phyloP scores from a whole-genome alignment of 2,888 invertebrate species.

The Syritta pipiens region DNA sequence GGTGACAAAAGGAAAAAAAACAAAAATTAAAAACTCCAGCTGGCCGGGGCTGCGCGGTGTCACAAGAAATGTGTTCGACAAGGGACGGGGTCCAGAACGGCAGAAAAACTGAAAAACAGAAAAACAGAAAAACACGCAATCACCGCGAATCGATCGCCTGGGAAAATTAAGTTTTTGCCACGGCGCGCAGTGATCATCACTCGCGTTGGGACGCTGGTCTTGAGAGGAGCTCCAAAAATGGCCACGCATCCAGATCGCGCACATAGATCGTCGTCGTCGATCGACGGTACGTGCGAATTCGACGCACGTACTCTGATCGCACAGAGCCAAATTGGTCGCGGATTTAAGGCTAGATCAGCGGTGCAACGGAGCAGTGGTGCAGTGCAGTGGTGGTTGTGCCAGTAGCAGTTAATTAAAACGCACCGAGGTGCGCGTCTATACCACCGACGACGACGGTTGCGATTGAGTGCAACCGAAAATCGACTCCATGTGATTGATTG shows the following conservation, averaged over 20 bases:
- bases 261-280: slow-evolving; percentile 39
- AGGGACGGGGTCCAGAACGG: slow-evolving; percentile 32
- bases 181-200: slow-evolving; percentile 14
- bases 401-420: slow-evolving; percentile 63
- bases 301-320: slow-evolving; percentile 64
- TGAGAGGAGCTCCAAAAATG: slow-evolving; percentile 69
- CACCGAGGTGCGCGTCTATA: slow-evolving; percentile 35
- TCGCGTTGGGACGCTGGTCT: slow-evolving; percentile 52
- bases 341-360: background rate
- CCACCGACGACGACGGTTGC: slow-evolving; percentile 47
- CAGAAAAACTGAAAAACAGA: slow-evolving; percentile 35
- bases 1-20: slow-evolving; percentile 5
- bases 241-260: slow-evolving; percentile 62
- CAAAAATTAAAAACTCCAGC: slow-evolving; percentile 51
- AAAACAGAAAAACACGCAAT: slow-evolving; percentile 64
- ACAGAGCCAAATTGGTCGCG: slow-evolving; percentile 59
- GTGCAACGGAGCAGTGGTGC: background rate
- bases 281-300: slow-evolving; percentile 56
- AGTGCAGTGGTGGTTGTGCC: background rate
- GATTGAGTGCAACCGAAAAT: slow-evolving; percentile 55
- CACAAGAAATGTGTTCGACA: slow-evolving; percentile 62
- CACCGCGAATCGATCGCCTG: slow-evolving; percentile 68
- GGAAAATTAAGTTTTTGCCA: slow-evolving; percentile 65
- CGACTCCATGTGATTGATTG: slow-evolving; percentile 46
- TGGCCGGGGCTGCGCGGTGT: too few species aligned